A percentile compares a stretch with the other conserved stretches of the same genome.
Conservation (phyloP, 1,140 invertebrate genomes). For the Drosophila ogumai region DNA sequence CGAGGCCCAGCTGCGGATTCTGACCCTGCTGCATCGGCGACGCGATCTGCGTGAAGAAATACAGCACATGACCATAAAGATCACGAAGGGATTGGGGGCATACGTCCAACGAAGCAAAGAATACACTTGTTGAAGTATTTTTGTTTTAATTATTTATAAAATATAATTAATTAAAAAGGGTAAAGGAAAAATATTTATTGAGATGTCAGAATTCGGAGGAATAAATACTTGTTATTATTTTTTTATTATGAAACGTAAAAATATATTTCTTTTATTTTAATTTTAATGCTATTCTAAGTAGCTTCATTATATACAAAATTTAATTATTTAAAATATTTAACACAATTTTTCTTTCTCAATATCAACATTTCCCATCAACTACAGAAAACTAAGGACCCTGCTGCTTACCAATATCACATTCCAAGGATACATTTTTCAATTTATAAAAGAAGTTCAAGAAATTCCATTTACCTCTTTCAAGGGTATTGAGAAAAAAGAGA, state of each 20-base stretch:
- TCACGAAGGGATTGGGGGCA: conserved; percentile 47
- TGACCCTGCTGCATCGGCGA: conserved; percentile 53
- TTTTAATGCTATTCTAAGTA: background rate
- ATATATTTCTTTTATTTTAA: no score
- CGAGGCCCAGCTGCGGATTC: conserved; percentile 29
- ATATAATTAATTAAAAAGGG: background rate
- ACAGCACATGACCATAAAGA: conserved; percentile 73
- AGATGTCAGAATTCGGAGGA: no score
- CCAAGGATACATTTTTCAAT: conserved; percentile 3
- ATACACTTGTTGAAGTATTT: conserved; percentile 8
- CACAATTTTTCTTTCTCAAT: background rate
- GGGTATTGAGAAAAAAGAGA: conserved; percentile 55
- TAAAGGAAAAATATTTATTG: background rate
- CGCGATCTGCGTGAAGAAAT: conserved; percentile 79
- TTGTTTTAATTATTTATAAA: background rate
- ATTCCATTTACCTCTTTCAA: conserved; percentile 21
- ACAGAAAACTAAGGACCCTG: background rate
- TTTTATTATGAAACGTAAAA: no score
- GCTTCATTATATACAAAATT: background rate
- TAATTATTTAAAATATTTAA: background rate
- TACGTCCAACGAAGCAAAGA: conserved; percentile 1
- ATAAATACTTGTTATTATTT: no score
- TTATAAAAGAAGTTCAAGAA: conserved; percentile 3
- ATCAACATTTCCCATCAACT: background rate
- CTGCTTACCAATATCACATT: background rate